A percentile compares a stretch with the other conserved stretches of the same genome.
phyloP scores from a whole-genome alignment of 23 tunicate species.

The Styela clava region DNA sequence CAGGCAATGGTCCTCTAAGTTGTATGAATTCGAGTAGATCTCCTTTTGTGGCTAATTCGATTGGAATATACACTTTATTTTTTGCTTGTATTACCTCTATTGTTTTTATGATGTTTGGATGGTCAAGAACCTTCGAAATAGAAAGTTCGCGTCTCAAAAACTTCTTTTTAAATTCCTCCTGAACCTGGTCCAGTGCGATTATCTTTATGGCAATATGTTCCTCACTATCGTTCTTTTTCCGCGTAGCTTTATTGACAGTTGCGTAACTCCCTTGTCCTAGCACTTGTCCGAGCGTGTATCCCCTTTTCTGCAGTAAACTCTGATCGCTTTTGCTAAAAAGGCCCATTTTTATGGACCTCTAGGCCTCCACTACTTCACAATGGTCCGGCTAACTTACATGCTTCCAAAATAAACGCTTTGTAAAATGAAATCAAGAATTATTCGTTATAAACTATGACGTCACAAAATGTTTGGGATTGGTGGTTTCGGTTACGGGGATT shows the following conservation, averaged over 20 bases:
- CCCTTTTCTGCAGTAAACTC: conserved; percentile 41
- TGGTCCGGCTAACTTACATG: neutral
- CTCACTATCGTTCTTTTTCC: conserved; percentile 42
- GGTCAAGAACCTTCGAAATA: conserved; percentile 49
- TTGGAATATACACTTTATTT: conserved; percentile 54
- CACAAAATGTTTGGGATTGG: neutral
- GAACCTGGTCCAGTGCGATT: conserved; percentile 45
- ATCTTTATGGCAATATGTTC: conserved; percentile 72
- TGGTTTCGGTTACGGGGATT: neutral
- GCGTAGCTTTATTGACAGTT: conserved; percentile 63
- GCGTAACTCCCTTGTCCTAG: conserved; percentile 89
- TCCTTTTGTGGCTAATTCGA: conserved; percentile 79
- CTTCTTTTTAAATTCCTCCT: conserved; percentile 76
- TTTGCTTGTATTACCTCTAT: conserved; percentile 63
- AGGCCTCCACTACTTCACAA: neutral
- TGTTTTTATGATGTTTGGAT: conserved; percentile 73
- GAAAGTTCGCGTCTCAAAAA: conserved; percentile 70
- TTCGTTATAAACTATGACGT: neutral
- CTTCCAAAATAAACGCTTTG: neutral
- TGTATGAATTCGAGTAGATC: conserved; percentile 69
- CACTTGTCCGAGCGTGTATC: conserved; percentile 53
- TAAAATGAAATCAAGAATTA: neutral
- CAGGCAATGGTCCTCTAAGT: conserved; percentile 60
- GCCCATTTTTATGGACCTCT: neutral
- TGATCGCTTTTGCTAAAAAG: conserved; percentile 42